Evolutionary conservation across 2,797 vertebrate species (phyloP), one percentile per base, ranked within the genome.

Genomic region (Eulemur albifrons): DNA sequence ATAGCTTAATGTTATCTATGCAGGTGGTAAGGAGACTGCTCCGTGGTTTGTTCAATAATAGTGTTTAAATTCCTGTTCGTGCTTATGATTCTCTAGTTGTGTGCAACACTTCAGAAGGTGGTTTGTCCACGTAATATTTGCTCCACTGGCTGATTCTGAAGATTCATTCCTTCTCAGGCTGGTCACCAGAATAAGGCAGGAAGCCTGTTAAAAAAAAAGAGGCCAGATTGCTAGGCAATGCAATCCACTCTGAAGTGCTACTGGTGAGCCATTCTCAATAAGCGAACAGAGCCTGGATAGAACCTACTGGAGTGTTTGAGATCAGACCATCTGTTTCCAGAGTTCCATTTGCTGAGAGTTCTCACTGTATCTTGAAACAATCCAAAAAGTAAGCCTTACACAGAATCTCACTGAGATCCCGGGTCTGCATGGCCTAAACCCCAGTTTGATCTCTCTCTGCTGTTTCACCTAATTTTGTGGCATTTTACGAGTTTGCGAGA

Each of bases 221-320:
- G 32, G 83, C 4, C 0, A 27, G 20, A 77, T 2, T 21, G 23
- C 70, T 9, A 48, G 50, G 35, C 32, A n/a, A 21, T 3, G n/a
- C 32, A 23, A 4, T 21, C 12, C 45, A 21, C 15, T 69, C 67
- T 38, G 45, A 21, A 50, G 38, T 23, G 40, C 15, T 43, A 21
- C 80, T 67, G 27, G 45, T 25, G 40, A 73, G 57, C 48, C 7
- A 25, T 48, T 85, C 52, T 59, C 67, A 43, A 12, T 13, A 27
- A 2, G 40, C 0, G 2, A n/a, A 38, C 8, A 10, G 70, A 69
- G 59, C 54, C 4, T 5, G 90, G 76, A 21, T 10, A 35, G 61
- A 63, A 15, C 57, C 30, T 4, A 1, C 20, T 0, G 40, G 23
- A 63, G 14, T 5, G 7, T 4, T 10, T 9, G 17, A 7, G 18